These are phyloP conservation scores for Zelleria hepariella DNA, from an alignment of 2,888 invertebrate genomes.

Conservation along the genomic window DNA sequence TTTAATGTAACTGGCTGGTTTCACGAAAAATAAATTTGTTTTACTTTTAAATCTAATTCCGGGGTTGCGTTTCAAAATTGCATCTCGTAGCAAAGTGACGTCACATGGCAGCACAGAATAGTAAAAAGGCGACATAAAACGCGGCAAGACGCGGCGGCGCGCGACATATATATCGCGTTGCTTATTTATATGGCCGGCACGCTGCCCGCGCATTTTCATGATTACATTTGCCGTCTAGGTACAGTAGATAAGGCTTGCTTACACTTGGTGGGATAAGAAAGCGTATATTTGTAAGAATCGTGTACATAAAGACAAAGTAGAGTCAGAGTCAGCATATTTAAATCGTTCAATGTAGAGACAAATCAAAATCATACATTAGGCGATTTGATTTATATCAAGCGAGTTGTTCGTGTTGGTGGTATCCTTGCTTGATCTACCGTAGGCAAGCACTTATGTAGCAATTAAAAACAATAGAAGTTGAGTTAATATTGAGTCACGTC, in stretches of 20 bases:
- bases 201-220: conserved; percentile 3
- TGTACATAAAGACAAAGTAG: not conserved
- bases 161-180: not conserved
- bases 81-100: not conserved
- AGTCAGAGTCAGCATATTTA: not conserved
- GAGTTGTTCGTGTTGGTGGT: too few species aligned
- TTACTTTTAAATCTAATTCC: not conserved
- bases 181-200: conserved; percentile 4
- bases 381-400: too few species aligned
- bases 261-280: not conserved
- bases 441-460: too few species aligned
- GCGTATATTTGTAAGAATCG: not conserved
- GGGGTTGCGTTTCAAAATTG: not conserved
- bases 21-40: not conserved
- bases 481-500: too few species aligned
- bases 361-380: not conserved
- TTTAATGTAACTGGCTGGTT: not conserved
- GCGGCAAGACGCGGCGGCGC: not conserved
- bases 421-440: too few species aligned
- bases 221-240: conserved; percentile 6
- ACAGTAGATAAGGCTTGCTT: not conserved
- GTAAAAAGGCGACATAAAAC: not conserved
- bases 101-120: not conserved
- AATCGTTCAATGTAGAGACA: not conserved
- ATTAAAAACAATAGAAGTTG: too few species aligned